phyloP scores from a whole-genome alignment of 2,113 vertebrate species.

The Halcyon senegalensis region DNA sequence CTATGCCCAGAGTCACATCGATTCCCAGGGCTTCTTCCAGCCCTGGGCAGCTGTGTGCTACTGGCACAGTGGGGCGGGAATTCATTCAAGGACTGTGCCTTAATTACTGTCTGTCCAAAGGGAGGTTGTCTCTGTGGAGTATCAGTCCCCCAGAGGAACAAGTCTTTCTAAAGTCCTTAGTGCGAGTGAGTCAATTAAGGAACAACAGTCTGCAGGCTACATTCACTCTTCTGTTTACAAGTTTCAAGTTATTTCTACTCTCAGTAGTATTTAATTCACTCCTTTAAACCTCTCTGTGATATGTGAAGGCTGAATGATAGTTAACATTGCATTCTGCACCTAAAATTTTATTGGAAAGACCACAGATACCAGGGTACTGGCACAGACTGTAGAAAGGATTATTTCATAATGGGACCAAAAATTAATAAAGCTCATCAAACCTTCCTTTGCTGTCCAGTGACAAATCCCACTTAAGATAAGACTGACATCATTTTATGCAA shows the following conservation, averaged over 20 bases:
- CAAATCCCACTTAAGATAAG: not conserved
- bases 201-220: not conserved
- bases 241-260: not conserved
- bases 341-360: not conserved
- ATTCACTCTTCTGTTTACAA: rapidly evolving
- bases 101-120: not conserved
- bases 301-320: not conserved
- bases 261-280: not conserved
- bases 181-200: rapidly evolving
- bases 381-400: not conserved
- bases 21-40: not conserved
- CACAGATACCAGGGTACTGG: not conserved
- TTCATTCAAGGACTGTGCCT: not conserved
- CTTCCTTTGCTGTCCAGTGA: not conserved
- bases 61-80: not conserved
- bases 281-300: not conserved
- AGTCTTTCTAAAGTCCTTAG: not conserved
- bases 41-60: not conserved
- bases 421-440: not conserved
- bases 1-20: not conserved
- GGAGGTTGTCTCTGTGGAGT: not conserved
- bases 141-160: not conserved
- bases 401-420: conserved; percentile 6
- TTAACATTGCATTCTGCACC: not conserved
- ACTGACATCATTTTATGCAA: not conserved